A percentile compares a stretch with the other conserved stretches of the same genome.
Evolutionary conservation across 2,888 invertebrate species (phyloP).

Genomic region (Labia minor): DNA sequence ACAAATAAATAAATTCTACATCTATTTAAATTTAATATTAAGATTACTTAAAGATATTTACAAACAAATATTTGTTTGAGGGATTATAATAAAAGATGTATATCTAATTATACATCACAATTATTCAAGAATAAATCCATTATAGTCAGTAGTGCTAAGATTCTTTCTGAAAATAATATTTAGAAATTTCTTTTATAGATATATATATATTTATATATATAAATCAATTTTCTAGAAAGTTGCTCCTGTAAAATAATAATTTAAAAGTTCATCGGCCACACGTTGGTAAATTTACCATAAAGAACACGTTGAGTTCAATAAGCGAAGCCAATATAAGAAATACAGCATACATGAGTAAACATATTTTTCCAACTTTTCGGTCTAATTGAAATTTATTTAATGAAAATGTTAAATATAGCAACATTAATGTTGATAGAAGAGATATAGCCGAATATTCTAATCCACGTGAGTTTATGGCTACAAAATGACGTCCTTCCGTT

Average conservation of each 20-base stretch:
- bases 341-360: constrained; percentile 75
- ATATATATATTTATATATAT: too few species aligned
- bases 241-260: neutral
- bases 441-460: constrained; percentile 85
- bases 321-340: constrained; percentile 79
- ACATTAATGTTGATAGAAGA: constrained; percentile 69
- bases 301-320: constrained; percentile 88
- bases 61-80: too few species aligned
- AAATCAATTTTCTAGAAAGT: neutral
- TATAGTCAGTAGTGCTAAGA: too few species aligned
- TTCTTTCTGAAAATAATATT: too few species aligned
- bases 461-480: constrained; percentile 81
- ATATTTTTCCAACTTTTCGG: constrained; percentile 66
- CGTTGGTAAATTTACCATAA: constrained; percentile 77
- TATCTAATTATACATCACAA: too few species aligned
- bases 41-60: too few species aligned
- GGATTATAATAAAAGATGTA: too few species aligned
- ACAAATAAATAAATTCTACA: too few species aligned
- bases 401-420: constrained; percentile 74
- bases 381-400: constrained; percentile 80
- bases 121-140: too few species aligned
- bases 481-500: constrained; percentile 65
- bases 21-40: too few species aligned
- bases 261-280: constrained; percentile 46
- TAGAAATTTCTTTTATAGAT: too few species aligned